Evolutionary conservation across 2,888 invertebrate species (phyloP).

Genomic region (Camptogramma bilineatum): DNA sequence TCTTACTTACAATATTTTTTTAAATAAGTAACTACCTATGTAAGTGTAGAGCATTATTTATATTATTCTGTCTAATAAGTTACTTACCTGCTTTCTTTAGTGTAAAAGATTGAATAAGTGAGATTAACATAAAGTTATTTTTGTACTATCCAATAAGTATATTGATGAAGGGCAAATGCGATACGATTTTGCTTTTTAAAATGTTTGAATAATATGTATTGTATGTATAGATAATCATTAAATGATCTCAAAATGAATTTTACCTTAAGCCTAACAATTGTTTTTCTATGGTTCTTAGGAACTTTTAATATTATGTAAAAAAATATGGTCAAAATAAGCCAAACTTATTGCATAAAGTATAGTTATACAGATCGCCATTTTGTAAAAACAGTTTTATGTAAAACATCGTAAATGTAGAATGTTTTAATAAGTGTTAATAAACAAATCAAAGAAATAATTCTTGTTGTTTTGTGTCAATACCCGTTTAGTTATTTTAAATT

Average conservation of each 20-base stretch:
- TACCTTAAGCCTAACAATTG: conserved; percentile 48
- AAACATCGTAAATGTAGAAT: conserved; percentile 69
- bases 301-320: conserved; percentile 40
- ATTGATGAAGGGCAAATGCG: conserved; percentile 16
- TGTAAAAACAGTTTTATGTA: conserved; percentile 57
- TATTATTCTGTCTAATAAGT: conserved; percentile 40
- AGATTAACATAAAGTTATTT: conserved; percentile 79
- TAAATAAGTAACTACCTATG: conserved; percentile 32
- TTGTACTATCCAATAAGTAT: conserved; percentile 60
- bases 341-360: conserved; percentile 59
- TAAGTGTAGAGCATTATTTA: conserved; percentile 30
- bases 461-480: conserved; percentile 28
- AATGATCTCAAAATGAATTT: conserved; percentile 65
- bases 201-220: conserved; percentile 31
- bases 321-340: conserved; percentile 52
- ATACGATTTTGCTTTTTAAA: conserved; percentile 34
- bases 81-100: conserved; percentile 48
- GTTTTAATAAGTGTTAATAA: conserved; percentile 80
- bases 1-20: conserved; percentile 19
- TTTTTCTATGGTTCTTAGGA: conserved; percentile 50
- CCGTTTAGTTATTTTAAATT: too few relatives aligned
- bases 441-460: conserved; percentile 58
- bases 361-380: conserved; percentile 72
- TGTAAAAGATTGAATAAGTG: conserved; percentile 69
- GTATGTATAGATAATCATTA: conserved; percentile 49